A percentile compares a stretch with the other conserved stretches of the same genome.
phyloP scores from a whole-genome alignment of 2,113 vertebrate genomes.

The Hippocampus comes region DNA sequence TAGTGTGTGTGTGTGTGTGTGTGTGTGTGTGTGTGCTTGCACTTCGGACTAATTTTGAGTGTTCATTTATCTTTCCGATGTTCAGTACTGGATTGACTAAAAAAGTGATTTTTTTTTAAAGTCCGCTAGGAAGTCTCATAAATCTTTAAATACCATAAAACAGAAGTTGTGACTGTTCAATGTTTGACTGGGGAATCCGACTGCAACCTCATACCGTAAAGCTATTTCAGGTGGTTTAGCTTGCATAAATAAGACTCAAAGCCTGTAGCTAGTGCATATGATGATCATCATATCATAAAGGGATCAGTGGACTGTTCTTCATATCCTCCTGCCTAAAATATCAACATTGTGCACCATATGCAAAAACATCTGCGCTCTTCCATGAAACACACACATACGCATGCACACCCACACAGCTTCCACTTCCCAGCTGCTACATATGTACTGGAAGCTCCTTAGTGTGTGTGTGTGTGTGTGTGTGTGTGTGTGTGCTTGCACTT shows the following conservation, averaged over 20 bases:
- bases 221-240: no score
- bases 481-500: constrained; percentile 43
- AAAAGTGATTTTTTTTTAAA: no score
- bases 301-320: constrained; percentile 30
- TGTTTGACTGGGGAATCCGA: neutral
- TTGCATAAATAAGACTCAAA: constrained; percentile 1
- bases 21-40: constrained; percentile 24
- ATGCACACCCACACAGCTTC: neutral
- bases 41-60: no score
- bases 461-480: constrained; percentile 27
- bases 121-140: no score
- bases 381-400: constrained; percentile 27
- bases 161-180: no score
- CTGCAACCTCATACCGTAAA: no score
- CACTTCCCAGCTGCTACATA: constrained; percentile 36
- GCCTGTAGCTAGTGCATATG: constrained; percentile 19
- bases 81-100: no score
- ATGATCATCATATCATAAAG: constrained; percentile 37
- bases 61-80: no score
- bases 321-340: constrained; percentile 58
- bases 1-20: constrained; percentile 36
- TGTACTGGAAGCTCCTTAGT: constrained; percentile 45
- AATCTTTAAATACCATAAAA: no score
- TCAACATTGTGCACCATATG: constrained; percentile 39
- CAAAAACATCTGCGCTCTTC: constrained; percentile 65